phyloP scores from a whole-genome alignment of 92 coral and sea anemone species.

The Epizoanthus scotinus region DNA sequence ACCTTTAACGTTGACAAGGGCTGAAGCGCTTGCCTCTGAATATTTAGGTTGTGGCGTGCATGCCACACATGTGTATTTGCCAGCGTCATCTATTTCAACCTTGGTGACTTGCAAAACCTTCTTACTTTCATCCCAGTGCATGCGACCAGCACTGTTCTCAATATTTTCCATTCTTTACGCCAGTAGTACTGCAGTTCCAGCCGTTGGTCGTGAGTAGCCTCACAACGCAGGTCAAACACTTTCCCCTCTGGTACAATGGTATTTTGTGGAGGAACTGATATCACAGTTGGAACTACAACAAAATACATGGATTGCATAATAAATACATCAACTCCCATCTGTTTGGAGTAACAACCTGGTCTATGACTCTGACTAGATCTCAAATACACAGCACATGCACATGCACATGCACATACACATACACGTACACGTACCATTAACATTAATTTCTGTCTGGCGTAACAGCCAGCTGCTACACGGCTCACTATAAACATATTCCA shows the following conservation, averaged over 20 bases:
- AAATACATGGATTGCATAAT: neutral
- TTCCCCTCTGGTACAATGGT: constrained; percentile 33
- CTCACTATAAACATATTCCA: too few relatives aligned
- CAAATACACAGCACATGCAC: too few relatives aligned
- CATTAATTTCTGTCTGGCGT: too few relatives aligned
- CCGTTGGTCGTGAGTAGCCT: constrained; percentile 44
- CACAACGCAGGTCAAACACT: constrained; percentile 66
- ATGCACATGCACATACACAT: too few relatives aligned
- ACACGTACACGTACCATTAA: too few relatives aligned
- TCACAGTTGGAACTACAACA: constrained; percentile 56
- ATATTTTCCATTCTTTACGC: constrained; percentile 51
- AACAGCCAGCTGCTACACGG: too few relatives aligned
- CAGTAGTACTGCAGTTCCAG: constrained; percentile 59
- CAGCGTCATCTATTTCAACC: constrained; percentile 66
- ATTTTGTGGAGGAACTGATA: constrained; percentile 36
- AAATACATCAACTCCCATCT: too few relatives aligned
- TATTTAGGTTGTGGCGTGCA: constrained; percentile 67
- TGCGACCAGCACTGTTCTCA: constrained; percentile 18
- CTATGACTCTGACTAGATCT: too few relatives aligned
- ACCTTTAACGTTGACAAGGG: constrained; percentile 79
- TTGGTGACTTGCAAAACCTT: constrained; percentile 51
- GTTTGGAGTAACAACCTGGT: too few relatives aligned
- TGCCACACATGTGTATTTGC: constrained; percentile 82
- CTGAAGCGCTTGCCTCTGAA: constrained; percentile 65
- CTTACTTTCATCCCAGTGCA: constrained; percentile 50